A percentile compares a stretch with the other conserved stretches of the same genome.
phyloP scores from a whole-genome alignment of 2,888 invertebrate genomes.

The Sipha maydis region DNA sequence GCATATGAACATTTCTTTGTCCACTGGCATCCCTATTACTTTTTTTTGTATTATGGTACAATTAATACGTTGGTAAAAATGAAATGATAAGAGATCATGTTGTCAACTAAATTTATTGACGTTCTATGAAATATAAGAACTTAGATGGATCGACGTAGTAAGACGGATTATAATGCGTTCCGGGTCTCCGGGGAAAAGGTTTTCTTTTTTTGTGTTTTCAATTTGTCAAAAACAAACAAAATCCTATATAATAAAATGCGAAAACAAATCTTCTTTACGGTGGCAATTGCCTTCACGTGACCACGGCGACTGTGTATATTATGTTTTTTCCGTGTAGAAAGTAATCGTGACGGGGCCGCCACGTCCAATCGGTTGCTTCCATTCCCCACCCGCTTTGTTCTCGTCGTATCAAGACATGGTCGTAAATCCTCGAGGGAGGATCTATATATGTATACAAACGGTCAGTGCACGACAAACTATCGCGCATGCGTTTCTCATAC shows the following conservation, averaged over 20 bases:
- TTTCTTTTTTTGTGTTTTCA: constrained; percentile 19
- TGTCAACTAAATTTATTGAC: no score
- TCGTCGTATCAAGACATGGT: background rate
- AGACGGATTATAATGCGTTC: background rate
- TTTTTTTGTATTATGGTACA: no score
- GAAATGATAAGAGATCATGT: no score
- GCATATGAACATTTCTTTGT: no score
- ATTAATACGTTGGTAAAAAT: no score
- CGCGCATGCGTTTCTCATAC: background rate
- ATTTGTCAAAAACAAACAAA: constrained; percentile 30
- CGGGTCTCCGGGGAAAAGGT: background rate
- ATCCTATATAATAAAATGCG: constrained; percentile 9
- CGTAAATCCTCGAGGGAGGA: constrained; percentile 19
- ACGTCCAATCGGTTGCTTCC: constrained; percentile 11
- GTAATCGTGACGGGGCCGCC: background rate
- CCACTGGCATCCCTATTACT: no score
- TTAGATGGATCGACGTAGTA: background rate
- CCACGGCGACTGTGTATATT: background rate
- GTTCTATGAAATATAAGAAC: background rate
- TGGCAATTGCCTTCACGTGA: background rate
- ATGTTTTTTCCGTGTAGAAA: background rate
- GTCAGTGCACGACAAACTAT: constrained; percentile 5
- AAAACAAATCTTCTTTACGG: constrained; percentile 40
- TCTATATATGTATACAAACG: background rate
- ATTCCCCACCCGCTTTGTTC: background rate